Base-by-base conservation (phyloP, 2,797 vertebrate species). In the Gymnodraco acuticeps region DNA sequence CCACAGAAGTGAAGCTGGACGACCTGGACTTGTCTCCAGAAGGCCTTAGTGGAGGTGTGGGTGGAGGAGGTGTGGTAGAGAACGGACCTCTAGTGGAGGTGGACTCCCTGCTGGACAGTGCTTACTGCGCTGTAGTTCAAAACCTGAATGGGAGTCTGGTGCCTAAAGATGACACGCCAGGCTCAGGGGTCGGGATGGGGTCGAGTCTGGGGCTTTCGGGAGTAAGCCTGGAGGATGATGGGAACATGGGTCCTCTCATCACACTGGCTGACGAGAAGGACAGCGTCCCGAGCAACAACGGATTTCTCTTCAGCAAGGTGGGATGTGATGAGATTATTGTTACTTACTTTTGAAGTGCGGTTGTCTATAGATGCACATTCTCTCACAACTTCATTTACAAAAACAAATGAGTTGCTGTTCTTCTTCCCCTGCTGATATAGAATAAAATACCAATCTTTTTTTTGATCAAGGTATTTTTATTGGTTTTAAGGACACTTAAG, bases 1-100 rank as follows among this genome's bases (percentile, higher is more conserved):
- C 98, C 61, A 99, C 98, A 0, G 98, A 99, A 88, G 98, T 99
- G 60, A 99, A 99, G 87, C 93, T 99, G 80, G 98, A 99, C 19
- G 98, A 99, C 83, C 95, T 99, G 93, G 98, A 99, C 92, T 91
- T 99, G 73, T 99, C 98, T 58, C 98, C 98, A 0, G 98, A 99
- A 84, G 97, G 96, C 0, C 87, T 99, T 13, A 91, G 94, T 17
- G 90, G 89, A 50, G 91, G 93, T 73, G 89, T 76, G 4, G 83
- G 83, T 4, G 92, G 83, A 55, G 89, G 82, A 9, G 85, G 84
- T 8, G 91, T 89, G 23, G 88, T 94, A 81, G 97, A 98, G 91
- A 98, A 97, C 5, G 97, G 97, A 66, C 96, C 97, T 0, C 94
- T 99, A 50, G 98, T 99, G 64, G 98, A 99, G 87, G 98, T 99